These are phyloP conservation scores for Catamblyrhynchus diadema DNA, from an alignment of 2,797 vertebrate species.

Conservation along the genomic window DNA sequence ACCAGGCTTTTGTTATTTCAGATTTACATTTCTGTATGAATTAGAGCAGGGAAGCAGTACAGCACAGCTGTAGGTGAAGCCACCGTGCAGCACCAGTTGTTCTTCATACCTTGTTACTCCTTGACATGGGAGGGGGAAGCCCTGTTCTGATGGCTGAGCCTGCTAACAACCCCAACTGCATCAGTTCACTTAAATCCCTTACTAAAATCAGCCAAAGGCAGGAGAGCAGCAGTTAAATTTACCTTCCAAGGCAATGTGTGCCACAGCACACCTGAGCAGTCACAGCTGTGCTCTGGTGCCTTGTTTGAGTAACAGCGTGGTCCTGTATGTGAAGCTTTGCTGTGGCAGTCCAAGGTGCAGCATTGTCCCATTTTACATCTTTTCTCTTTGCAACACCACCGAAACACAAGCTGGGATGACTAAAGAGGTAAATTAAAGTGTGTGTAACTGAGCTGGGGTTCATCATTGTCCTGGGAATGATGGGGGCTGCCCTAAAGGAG, in stretches of 20 bases:
- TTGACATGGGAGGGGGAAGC: neutral
- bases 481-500: neutral
- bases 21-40: neutral
- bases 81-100: fast-evolving
- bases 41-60: neutral
- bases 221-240: neutral
- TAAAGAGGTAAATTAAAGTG: no score
- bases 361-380: neutral
- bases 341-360: neutral
- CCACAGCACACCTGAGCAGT: neutral
- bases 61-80: neutral
- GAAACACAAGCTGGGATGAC: neutral
- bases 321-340: neutral
- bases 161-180: neutral
- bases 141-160: neutral
- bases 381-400: neutral
- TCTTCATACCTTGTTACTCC: neutral
- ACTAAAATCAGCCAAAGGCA: neutral
- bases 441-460: neutral
- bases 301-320: no score
- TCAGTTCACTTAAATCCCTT: neutral
- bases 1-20: neutral
- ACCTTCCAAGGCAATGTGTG: neutral
- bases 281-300: neutral
- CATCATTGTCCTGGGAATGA: neutral